These are phyloP conservation scores for Irena cyanogastra DNA, from an alignment of 2,113 vertebrate genomes.

Conservation along the genomic window DNA sequence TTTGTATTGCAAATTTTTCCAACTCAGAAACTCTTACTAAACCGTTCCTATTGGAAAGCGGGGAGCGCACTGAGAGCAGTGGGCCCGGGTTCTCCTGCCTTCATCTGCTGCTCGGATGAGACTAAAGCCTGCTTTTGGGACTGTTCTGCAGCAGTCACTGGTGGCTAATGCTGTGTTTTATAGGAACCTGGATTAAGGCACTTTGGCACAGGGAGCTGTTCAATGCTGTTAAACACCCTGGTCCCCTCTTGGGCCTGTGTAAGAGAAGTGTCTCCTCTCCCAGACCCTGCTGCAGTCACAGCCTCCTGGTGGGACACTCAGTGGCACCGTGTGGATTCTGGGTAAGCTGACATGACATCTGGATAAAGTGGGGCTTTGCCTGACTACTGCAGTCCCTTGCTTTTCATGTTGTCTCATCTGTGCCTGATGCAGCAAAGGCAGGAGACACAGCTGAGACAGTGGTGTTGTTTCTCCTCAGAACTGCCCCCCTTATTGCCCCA, in stretches of 20 bases:
- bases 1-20: constrained; percentile 64
- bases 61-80: background rate
- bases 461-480: background rate
- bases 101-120: background rate
- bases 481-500: background rate
- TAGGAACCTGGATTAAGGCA: background rate
- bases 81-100: background rate
- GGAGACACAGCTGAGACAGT: background rate
- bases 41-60: background rate
- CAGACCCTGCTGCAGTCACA: background rate
- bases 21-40: background rate
- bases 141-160: background rate
- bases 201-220: background rate
- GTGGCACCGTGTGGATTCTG: background rate
- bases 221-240: background rate
- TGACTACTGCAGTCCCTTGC: background rate
- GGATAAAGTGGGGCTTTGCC: background rate
- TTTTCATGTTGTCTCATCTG: background rate
- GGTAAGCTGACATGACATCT: background rate
- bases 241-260: background rate
- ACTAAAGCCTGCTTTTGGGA: background rate
- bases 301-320: background rate
- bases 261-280: background rate
- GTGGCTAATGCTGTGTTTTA: background rate
- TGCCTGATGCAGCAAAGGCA: background rate